Base-by-base conservation (phyloP, 2,888 invertebrate genomes). In the Melinaea marsaeus region DNA sequence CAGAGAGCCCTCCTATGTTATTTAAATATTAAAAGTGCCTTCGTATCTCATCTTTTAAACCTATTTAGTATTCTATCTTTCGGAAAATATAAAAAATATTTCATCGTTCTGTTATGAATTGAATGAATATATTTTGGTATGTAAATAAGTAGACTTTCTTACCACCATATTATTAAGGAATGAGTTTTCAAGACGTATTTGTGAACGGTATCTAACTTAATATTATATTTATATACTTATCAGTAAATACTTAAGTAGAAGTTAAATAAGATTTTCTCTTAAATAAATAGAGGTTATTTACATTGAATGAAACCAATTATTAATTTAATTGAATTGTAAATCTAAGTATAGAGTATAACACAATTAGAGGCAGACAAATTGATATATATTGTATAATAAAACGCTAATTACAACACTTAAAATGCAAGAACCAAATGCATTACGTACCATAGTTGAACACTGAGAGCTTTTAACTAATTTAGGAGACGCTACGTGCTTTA, bases 401-500 rank as follows among this genome's bases (percentile, higher is more conserved):
- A 42, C 42, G 7, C 42, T 42, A 42, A 42, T 42, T 42, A 42
- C 7, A 42, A 42, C 11, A 9, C 51, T 42, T 42, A 42, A 42
- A 42, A 42, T 42, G 32, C 51, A 51, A 32, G 7, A 51, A 51
- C 32, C 11, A 51, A 7, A 51, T 51, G 32, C 51, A 51, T 51
- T 32, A 51, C 48, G 22, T 48, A 48, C 22, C 3, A 51, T 34
- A 55, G 55, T 48, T 48, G 56, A 61, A 56, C 35, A 64, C 66
- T 67, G 71, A 74, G 73, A 69, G 72, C 60, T 46, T 74, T 78
- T 66, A 62, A 69, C 71, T 73, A 78, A 77, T 75, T 79, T 73
- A 74, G 72, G 65, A 63, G 60, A 47, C 67, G 65, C 68, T 68
- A 70, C 86, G 86, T 86, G 86, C 77, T 78, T 80, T 84, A 85